A percentile compares a stretch with the other conserved stretches of the same genome.
These are phyloP conservation scores for Streptopelia turtur DNA, from an alignment of 2,797 vertebrate genomes.

Conservation along the genomic window DNA sequence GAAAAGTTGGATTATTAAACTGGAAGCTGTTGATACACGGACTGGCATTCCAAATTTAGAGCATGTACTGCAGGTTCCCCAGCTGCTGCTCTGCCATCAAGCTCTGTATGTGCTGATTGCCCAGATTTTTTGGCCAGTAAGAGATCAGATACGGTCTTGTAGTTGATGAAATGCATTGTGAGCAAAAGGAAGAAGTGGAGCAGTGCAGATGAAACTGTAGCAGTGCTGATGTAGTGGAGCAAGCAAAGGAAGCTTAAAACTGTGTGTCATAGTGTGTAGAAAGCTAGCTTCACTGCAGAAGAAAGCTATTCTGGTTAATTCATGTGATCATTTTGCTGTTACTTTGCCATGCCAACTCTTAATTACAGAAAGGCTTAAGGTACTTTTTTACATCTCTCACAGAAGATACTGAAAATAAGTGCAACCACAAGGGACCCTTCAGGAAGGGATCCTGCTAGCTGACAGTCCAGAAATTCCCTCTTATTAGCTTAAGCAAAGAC, in stretches of 20 bases:
- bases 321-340: not conserved
- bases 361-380: not conserved
- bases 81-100: not conserved
- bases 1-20: not conserved
- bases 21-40: not conserved
- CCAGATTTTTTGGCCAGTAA: not conserved
- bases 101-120: not conserved
- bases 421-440: not conserved
- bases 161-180: not conserved
- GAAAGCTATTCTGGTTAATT: not conserved
- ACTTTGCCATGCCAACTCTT: not conserved
- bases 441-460: not conserved
- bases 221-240: not conserved
- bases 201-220: not conserved
- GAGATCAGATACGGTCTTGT: not conserved
- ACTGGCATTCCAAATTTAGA: not conserved
- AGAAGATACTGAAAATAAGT: conserved; percentile 2
- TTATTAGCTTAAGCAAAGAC: not conserved
- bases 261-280: not conserved
- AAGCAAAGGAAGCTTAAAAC: not conserved
- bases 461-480: not conserved
- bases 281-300: not conserved
- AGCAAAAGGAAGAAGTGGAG: not conserved
- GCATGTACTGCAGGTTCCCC: not conserved
- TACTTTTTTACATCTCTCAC: not conserved